phyloP scores from a whole-genome alignment of 2,113 vertebrate species.

The Hepsetus odoe region DNA sequence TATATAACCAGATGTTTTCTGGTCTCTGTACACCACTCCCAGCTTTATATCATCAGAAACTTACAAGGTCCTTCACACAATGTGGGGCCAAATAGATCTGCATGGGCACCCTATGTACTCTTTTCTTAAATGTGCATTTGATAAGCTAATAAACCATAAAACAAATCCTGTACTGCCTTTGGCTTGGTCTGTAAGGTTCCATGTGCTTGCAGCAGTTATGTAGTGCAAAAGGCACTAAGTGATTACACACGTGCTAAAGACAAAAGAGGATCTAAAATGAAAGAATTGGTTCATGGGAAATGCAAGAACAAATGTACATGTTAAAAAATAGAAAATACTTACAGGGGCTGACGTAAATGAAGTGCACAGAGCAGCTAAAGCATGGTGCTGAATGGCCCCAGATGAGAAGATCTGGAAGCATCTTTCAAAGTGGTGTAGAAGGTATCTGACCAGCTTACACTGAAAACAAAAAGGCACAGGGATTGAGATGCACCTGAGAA shows the following conservation, averaged over 20 bases:
- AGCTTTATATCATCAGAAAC: neutral
- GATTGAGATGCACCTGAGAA: neutral
- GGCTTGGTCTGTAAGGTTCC: neutral
- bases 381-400: neutral
- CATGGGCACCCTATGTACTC: neutral
- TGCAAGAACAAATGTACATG: neutral
- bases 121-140: neutral
- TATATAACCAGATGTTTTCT: neutral
- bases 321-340: constrained; percentile 26
- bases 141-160: neutral
- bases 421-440: neutral
- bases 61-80: neutral
- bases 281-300: neutral
- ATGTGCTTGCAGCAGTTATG: neutral
- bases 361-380: neutral
- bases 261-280: neutral
- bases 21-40: constrained; percentile 1
- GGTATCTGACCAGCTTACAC: neutral
- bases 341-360: constrained; percentile 15
- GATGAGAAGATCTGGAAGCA: neutral
- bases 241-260: neutral
- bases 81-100: neutral
- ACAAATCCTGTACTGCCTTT: neutral
- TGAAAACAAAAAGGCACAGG: neutral
- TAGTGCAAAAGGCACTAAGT: neutral